Percentiles rank a stretch among this genome's conserved stretches.
Conservation (phyloP, 1,140 invertebrate genomes). For the Anthonomus grandis region DNA sequence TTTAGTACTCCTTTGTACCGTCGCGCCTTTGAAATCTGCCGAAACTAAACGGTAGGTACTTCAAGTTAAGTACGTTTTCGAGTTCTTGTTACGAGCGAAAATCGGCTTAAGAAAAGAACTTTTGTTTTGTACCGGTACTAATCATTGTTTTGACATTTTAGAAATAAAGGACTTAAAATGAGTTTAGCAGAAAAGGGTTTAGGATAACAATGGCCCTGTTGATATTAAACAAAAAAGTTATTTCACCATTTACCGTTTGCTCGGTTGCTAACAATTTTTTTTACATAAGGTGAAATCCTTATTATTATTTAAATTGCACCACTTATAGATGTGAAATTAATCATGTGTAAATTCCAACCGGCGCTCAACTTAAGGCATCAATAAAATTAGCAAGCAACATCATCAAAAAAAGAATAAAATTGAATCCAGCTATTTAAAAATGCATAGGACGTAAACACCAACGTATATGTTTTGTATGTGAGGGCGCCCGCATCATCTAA, state of each 20-base stretch:
- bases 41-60: not conserved
- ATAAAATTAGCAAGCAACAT: not conserved
- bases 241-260: no score
- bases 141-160: constrained; percentile 14
- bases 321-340: no score
- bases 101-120: not conserved
- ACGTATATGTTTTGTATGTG: no score
- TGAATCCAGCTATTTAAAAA: constrained; percentile 4
- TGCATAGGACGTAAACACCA: not conserved
- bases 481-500: constrained; percentile 25
- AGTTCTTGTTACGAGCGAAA: not conserved
- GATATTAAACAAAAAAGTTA: no score
- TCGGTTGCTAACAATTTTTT: no score
- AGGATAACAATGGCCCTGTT: not conserved
- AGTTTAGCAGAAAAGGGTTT: not conserved
- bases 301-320: no score
- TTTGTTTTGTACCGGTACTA: constrained; percentile 3
- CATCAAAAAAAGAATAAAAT: constrained; percentile 10
- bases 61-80: not conserved
- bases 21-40: constrained; percentile 7
- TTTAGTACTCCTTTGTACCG: constrained; percentile 10
- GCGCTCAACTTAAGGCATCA: not conserved
- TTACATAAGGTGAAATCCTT: no score
- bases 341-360: no score
- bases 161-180: constrained; percentile 2